These are phyloP conservation scores for Dendrolimus houi DNA, from an alignment of 2,888 invertebrate genomes.

Conservation along the genomic window DNA sequence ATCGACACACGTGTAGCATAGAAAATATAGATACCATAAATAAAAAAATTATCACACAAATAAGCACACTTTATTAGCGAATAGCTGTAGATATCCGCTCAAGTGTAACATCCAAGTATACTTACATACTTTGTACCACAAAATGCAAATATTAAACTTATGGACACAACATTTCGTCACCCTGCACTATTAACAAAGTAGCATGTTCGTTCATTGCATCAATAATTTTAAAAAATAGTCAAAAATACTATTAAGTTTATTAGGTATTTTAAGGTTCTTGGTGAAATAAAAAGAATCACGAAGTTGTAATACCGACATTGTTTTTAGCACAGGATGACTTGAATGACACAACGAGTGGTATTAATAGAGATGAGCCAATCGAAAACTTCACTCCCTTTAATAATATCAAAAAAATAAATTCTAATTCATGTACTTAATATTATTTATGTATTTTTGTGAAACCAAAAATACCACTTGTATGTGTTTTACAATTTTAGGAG, in stretches of 20 bases:
- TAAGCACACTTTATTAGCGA: constrained; percentile 35
- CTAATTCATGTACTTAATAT: constrained; percentile 18
- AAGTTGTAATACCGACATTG: too few relatives aligned
- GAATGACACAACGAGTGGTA: too few relatives aligned
- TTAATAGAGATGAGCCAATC: too few relatives aligned
- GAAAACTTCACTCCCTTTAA: constrained; percentile 1
- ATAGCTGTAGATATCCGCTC: constrained; percentile 22
- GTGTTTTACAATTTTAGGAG: constrained; percentile 31
- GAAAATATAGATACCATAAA: too few relatives aligned
- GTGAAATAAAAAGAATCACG: too few relatives aligned
- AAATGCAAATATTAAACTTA: constrained; percentile 49
- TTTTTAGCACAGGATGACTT: too few relatives aligned
- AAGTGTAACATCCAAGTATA: constrained; percentile 21
- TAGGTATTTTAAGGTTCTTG: too few relatives aligned
- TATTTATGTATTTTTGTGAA: constrained; percentile 21
- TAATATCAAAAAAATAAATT: constrained; percentile 49
- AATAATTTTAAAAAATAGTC: too few relatives aligned
- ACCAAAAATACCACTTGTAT: constrained; percentile 31
- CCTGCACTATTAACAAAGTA: too few relatives aligned
- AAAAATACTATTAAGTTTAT: too few relatives aligned
- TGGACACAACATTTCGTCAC: constrained; percentile 23
- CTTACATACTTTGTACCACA: constrained; percentile 57
- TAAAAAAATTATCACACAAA: constrained; percentile 22
- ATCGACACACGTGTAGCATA: too few relatives aligned
- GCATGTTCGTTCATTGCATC: too few relatives aligned